A percentile compares a stretch with the other conserved stretches of the same genome.
These are phyloP conservation scores for Burhinus oedicnemus DNA, from an alignment of 2,113 vertebrate species.

Conservation along the genomic window DNA sequence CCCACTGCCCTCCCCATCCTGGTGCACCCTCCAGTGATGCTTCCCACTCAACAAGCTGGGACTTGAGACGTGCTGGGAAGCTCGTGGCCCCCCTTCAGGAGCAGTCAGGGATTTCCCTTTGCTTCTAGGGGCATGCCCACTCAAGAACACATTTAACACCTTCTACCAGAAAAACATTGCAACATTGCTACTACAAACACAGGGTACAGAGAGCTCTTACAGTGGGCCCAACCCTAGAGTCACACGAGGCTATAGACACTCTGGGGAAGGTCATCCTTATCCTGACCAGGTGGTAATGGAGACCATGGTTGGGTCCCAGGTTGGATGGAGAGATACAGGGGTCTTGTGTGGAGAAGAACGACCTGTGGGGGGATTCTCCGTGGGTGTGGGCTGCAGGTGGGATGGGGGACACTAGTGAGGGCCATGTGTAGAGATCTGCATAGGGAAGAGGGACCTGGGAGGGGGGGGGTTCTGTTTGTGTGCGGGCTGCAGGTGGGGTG, in stretches of 20 bases:
- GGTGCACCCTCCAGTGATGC: neutral
- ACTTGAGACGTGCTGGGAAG: neutral
- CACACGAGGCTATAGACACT: fast-evolving
- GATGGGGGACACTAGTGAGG: neutral
- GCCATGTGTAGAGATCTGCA: fast-evolving
- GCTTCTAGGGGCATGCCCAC: neutral
- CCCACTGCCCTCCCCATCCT: neutral
- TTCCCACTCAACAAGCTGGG: neutral
- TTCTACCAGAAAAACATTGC: neutral
- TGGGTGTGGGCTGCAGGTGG: neutral
- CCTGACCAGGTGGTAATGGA: fast-evolving
- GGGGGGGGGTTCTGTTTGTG: neutral
- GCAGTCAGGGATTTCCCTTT: neutral
- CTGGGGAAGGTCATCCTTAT: neutral
- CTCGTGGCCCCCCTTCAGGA: neutral
- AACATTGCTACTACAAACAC: neutral
- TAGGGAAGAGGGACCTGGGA: neutral
- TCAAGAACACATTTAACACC: neutral
- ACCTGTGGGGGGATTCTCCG: neutral
- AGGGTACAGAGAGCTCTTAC: neutral
- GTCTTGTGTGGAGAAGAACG: neutral
- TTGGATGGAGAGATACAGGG: neutral
- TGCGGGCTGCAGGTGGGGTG: neutral
- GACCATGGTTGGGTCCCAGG: fast-evolving
- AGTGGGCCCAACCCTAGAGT: neutral